Base-by-base conservation (phyloP, 2,888 invertebrate genomes). In the Uloborus plumipes region DNA sequence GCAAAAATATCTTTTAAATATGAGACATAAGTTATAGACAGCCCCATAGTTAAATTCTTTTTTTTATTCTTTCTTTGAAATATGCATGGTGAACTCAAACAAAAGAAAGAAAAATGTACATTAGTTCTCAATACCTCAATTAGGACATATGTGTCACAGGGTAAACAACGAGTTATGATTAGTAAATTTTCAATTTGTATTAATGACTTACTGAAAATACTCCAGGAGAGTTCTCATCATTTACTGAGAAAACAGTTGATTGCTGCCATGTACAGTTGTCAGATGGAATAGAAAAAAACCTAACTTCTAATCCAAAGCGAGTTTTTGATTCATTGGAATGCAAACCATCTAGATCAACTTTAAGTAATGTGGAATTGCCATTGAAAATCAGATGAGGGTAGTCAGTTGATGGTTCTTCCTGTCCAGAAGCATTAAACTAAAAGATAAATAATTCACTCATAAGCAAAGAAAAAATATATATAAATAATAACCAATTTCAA, bases 151-250 rank as follows among this genome's bases (percentile, higher is more conserved):
- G 9, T 39, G 3, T 39, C 9, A 39, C 6, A 39, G 26, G 26
- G 26, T 9, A 39, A 39, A 39, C 39, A 39, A 39, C 11, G 11
- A 39, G 9, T 39, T 6, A 39, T 6, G 55, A 55, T 18, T 55
- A 20, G 4, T 55, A 6, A 55, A n/a, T 53, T 53, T 59, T 22
- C 22, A 59, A 59, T 15, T 16, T 62, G n/a, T 31, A 64, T 18
- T 49, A 64, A 47, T 59, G 14, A 62, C 62, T 74, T 70, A 81
- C 80, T n/a, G 80, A 64, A 70, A 81, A 81, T 31, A 81, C 61
- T 31, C 80, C 80, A 13, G 80, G 80, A 7, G 80, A 81, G 70
- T 51, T 58, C 47, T 81, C 80, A 64, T 81, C 80, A 81, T 73
- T 81, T n/a, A 81, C 58, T 26, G 74, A 64, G 4, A 58, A 64